Base-by-base conservation (phyloP, 1,140 invertebrate species). In the Diorhabda carinulata region DNA sequence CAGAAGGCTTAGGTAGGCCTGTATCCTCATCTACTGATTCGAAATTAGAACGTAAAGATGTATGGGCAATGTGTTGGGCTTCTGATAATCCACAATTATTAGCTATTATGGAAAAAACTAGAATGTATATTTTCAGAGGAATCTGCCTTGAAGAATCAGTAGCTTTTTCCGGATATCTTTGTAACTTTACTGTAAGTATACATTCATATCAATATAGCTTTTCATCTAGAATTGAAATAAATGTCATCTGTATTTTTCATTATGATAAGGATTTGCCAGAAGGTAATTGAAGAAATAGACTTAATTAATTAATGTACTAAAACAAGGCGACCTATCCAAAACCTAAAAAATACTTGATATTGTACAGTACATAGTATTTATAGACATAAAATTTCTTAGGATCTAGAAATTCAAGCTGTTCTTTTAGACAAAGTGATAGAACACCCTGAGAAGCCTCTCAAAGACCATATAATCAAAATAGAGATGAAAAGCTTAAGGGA, bases 21-120 rank as follows among this genome's bases (percentile, higher is more conserved):
- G 61, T 73, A 4, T 71, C 66, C 7, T 67, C 42, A 41, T 59
- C 56, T 10, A 71, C 73, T 52, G 68, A 71, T 57, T 76, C 84
- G 73, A 85, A 87, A 78, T 82, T 93, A 82, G 92, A 97, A 74
- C 84, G 94, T 40, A 95, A 95, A 81, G 97, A 99, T 82, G 95
- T 97, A 1, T 99, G 97, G 97, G 91, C 92, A 61, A 91, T 98
- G 80, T 88, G 89, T 63, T 99, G 97, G 96, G 95, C 97, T 0
- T 84, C 89, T 67, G 97, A 98, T 77, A 97, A 98, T 84, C 90
- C 94, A 0, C 88, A 90, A 67, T 82, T 97, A 70, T 83, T 98
- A 69, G 95, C 95, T 0, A 88, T 97, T 43, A 96, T 97, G 86
- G 97, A 99, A 80, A 98, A 98, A 82, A 97, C 94, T 0, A 85